phyloP scores from a whole-genome alignment of 1,140 invertebrate genomes.

The Listronotus bonariensis region DNA sequence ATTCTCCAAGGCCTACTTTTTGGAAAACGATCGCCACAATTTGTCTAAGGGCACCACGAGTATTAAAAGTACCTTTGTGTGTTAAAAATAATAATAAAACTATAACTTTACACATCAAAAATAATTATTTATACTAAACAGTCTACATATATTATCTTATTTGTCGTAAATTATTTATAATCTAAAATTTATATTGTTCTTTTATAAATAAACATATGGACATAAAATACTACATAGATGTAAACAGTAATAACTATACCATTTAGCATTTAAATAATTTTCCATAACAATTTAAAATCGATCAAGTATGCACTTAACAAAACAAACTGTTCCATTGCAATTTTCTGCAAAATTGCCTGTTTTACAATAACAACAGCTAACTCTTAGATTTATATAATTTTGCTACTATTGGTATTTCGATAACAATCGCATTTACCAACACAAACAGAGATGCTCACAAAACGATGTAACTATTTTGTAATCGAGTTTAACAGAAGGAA shows the following conservation, averaged over 20 bases:
- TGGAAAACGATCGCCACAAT: too few species aligned
- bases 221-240: too few species aligned
- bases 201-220: too few species aligned
- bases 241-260: not conserved
- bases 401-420: constrained; percentile 26
- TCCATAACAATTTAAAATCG: constrained; percentile 22
- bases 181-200: too few species aligned
- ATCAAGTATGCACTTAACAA: constrained; percentile 20
- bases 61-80: too few species aligned
- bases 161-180: too few species aligned
- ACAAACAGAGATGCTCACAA: constrained; percentile 19
- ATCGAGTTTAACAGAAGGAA: constrained; percentile 22
- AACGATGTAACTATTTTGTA: constrained; percentile 26
- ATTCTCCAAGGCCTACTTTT: too few species aligned
- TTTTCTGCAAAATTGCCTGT: constrained; percentile 18
- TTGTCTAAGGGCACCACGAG: too few species aligned
- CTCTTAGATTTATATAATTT: constrained; percentile 16
- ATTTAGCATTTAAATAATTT: constrained; percentile 19
- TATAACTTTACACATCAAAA: too few species aligned
- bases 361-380: constrained; percentile 15
- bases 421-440: constrained; percentile 14
- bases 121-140: too few species aligned
- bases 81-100: too few species aligned
- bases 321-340: constrained; percentile 19
- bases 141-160: too few species aligned